Evolutionary conservation across 2,888 invertebrate species (phyloP).

Genomic region (Polyommatus iphigenia): DNA sequence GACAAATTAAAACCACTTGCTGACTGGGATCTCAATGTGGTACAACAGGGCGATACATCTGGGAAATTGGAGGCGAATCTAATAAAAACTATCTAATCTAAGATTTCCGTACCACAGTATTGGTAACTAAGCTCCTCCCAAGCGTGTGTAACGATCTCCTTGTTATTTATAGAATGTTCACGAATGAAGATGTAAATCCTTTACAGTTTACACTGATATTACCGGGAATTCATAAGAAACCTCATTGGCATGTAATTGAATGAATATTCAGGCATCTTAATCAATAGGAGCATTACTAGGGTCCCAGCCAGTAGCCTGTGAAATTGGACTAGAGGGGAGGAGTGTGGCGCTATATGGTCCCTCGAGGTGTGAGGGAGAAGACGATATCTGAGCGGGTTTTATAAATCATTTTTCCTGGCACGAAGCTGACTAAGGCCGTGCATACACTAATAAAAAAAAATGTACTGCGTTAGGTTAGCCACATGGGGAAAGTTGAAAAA

Average conservation of each 20-base stretch:
- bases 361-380: slow-evolving; percentile 50
- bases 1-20: too few relatives aligned
- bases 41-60: too few relatives aligned
- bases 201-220: slow-evolving; percentile 36
- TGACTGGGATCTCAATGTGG: too few relatives aligned
- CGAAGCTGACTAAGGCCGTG: slow-evolving; percentile 59
- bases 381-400: slow-evolving; percentile 58
- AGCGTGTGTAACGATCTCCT: neutral
- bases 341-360: slow-evolving; percentile 48
- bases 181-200: slow-evolving; percentile 36
- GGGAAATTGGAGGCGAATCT: too few relatives aligned
- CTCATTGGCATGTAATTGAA: slow-evolving; percentile 72
- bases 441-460: slow-evolving; percentile 46
- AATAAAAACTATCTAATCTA: too few relatives aligned
- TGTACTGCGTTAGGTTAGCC: neutral
- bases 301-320: slow-evolving; percentile 73
- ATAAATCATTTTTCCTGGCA: slow-evolving; percentile 78
- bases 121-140: too few relatives aligned
- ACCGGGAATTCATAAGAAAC: slow-evolving; percentile 61
- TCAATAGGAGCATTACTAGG: slow-evolving; percentile 74
- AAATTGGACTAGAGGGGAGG: slow-evolving; percentile 72
- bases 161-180: neutral
- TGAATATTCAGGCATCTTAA: slow-evolving; percentile 79
- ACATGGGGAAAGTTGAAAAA: neutral
- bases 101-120: too few relatives aligned